Evolutionary conservation across 2,797 vertebrate genomes (phyloP).

Genomic region (Tachyglossus aculeatus): DNA sequence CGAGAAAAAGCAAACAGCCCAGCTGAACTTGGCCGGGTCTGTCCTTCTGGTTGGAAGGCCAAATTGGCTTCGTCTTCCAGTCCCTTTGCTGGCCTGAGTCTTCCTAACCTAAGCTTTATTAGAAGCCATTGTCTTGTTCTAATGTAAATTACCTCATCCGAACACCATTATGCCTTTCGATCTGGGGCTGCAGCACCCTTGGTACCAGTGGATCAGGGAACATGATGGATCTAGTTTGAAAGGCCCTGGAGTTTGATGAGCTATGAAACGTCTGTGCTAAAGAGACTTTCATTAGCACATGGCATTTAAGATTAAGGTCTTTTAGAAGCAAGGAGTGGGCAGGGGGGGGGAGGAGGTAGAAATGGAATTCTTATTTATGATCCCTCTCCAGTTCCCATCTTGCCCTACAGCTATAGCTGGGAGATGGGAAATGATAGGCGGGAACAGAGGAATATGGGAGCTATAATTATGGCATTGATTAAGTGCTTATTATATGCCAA

Average conservation of each 20-base stretch:
- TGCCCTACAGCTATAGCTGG: too few relatives aligned
- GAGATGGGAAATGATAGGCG: too few relatives aligned
- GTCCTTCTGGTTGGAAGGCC: neutral
- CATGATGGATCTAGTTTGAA: neutral
- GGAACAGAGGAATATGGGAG: too few relatives aligned
- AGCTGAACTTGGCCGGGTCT: neutral
- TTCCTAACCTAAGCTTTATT: neutral
- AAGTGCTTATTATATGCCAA: too few relatives aligned
- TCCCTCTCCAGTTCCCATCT: too few relatives aligned
- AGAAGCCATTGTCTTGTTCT: neutral
- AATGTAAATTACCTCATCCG: rapidly evolving
- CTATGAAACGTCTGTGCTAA: neutral
- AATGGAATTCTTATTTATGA: neutral
- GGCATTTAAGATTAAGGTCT: neutral
- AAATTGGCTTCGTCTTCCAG: rapidly evolving
- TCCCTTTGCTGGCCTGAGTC: neutral
- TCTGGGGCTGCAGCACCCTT: rapidly evolving
- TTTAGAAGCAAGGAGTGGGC: neutral
- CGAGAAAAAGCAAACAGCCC: slow-evolving; percentile 13
- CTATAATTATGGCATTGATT: too few relatives aligned
- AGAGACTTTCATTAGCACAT: neutral
- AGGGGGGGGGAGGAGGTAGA: neutral
- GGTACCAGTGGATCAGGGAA: neutral
- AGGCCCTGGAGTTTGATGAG: neutral
- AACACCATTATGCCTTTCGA: neutral